A percentile compares a stretch with the other conserved stretches of the same genome.
Conservation (phyloP, 23 tunicate genomes). For the Phallusia fumigata region DNA sequence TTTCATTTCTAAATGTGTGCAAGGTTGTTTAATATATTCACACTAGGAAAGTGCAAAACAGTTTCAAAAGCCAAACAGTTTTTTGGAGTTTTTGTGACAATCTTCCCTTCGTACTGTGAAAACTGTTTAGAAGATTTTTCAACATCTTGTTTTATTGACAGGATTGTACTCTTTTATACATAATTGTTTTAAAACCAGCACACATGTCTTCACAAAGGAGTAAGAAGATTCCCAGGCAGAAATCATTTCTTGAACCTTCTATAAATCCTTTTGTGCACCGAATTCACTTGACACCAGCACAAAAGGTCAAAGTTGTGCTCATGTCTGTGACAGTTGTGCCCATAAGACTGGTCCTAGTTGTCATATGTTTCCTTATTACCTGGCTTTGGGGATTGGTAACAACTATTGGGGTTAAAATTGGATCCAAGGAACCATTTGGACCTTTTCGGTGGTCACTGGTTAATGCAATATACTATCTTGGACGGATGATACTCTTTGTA, state of each 20-base stretch:
- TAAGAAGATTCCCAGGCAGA: not conserved
- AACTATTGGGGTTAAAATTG: conserved; percentile 38
- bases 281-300: conserved; percentile 23
- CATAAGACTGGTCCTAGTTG: conserved; percentile 40
- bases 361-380: conserved; percentile 13
- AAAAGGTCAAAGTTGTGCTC: conserved; percentile 58
- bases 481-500: conserved; percentile 32
- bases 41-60: no score
- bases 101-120: no score
- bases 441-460: conserved; percentile 25
- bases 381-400: conserved; percentile 43
- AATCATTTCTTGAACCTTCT: conserved; percentile 35
- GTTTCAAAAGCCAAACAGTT: no score
- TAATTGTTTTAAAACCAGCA: no score
- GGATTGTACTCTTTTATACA: no score
- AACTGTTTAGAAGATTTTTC: no score
- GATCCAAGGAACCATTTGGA: conserved; percentile 32
- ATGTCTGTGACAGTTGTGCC: conserved; percentile 80
- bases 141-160: no score
- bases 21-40: no score
- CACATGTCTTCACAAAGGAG: no score
- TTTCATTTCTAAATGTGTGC: no score
- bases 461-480: conserved; percentile 23
- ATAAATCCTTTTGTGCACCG: conserved; percentile 72
- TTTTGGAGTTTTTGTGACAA: no score